These are phyloP conservation scores for Coregonus suidteri DNA, from an alignment of 2,797 vertebrate genomes.

Conservation along the genomic window DNA sequence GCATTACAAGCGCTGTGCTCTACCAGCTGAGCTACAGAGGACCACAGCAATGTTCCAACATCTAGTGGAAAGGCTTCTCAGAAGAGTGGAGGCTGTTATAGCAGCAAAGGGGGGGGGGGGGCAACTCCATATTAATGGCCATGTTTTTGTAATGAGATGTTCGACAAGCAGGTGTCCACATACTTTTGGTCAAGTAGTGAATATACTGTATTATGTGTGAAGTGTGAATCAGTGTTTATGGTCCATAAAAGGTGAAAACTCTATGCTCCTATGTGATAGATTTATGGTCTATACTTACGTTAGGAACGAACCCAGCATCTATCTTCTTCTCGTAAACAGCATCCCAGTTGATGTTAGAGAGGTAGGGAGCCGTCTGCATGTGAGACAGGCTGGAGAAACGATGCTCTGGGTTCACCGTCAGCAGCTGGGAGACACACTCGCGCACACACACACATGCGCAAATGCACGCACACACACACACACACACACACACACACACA, in stretches of 20 bases:
- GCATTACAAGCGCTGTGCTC: too few relatives aligned
- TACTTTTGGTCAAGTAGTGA: neutral
- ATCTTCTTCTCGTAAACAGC: constrained; percentile 86
- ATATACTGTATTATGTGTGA: neutral
- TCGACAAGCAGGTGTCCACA: too few relatives aligned
- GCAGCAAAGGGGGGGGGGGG: too few relatives aligned
- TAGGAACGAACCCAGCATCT: constrained; percentile 93
- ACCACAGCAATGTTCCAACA: too few relatives aligned
- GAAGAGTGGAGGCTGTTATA: too few relatives aligned
- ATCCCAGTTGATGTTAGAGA: constrained; percentile 86
- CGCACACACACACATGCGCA: constrained; percentile 21
- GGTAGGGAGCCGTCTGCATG: constrained; percentile 84
- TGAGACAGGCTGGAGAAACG: constrained; percentile 88
- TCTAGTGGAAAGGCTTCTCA: too few relatives aligned
- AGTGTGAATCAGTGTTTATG: neutral
- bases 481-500: constrained; percentile 7
- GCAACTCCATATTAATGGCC: too few relatives aligned
- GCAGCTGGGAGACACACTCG: constrained; percentile 73
- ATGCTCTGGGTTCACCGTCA: constrained; percentile 95
- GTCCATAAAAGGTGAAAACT: neutral
- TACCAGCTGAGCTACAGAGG: too few relatives aligned
- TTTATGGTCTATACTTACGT: constrained; percentile 78
- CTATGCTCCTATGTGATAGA: constrained; percentile 5
- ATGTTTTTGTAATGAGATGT: neutral
- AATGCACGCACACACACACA: constrained; percentile 10